A percentile compares a stretch with the other conserved stretches of the same genome.
Conservation (phyloP, 2,797 vertebrate species). For the Fringilla coelebs region DNA sequence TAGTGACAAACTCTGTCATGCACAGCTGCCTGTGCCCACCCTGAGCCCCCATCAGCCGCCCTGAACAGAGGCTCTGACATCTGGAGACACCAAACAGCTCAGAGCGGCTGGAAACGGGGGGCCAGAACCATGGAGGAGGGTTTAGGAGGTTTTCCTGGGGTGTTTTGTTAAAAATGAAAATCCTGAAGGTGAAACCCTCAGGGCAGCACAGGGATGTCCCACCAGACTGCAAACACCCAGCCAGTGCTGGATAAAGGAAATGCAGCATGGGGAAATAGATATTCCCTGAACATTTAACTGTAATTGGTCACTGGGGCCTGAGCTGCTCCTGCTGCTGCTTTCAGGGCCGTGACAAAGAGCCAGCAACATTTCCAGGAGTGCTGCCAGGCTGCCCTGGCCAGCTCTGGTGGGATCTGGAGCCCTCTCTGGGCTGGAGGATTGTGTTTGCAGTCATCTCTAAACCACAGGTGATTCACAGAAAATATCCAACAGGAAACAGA, state of each 20-base stretch:
- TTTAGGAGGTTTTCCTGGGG: neutral
- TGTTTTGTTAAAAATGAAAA: neutral
- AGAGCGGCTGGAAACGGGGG: neutral
- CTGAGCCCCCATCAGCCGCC: neutral
- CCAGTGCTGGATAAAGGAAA: neutral
- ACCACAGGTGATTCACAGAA: too few relatives aligned
- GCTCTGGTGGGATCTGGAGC: neutral
- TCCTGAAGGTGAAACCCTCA: neutral
- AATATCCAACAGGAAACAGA: too few relatives aligned
- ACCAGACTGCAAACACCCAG: neutral
- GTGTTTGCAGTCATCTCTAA: too few relatives aligned
- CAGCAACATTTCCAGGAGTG: fast-evolving
- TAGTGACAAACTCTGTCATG: neutral
- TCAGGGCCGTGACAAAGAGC: neutral
- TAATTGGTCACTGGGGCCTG: neutral
- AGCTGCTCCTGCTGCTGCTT: neutral
- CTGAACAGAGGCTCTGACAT: neutral
- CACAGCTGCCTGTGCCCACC: neutral
- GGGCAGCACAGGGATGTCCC: neutral
- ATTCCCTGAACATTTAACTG: neutral
- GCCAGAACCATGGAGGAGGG: neutral
- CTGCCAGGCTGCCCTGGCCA: neutral
- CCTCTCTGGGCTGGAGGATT: neutral
- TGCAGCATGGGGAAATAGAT: neutral
- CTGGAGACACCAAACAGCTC: neutral